phyloP scores from a whole-genome alignment of 2,797 vertebrate genomes.

The Cottoperca gobio region DNA sequence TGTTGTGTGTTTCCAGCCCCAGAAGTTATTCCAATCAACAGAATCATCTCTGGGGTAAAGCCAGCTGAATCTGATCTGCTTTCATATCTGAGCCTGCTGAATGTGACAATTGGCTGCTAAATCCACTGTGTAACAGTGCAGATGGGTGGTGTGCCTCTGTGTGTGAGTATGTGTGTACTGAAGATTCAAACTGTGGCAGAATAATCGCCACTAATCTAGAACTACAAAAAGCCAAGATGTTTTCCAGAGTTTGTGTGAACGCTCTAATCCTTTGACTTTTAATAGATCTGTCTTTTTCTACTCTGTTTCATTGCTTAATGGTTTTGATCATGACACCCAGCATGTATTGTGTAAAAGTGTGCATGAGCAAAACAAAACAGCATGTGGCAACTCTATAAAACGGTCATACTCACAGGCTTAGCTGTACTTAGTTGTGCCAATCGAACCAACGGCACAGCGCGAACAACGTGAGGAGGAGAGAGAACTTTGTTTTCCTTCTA shows the following conservation, averaged over 20 bases:
- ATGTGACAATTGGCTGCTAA: constrained; percentile 69
- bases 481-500: constrained; percentile 49
- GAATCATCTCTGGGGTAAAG: constrained; percentile 65
- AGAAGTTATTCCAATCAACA: constrained; percentile 74
- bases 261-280: constrained; percentile 46
- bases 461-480: constrained; percentile 34
- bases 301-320: constrained; percentile 63
- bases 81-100: constrained; percentile 53
- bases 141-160: constrained; percentile 42
- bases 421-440: constrained; percentile 1
- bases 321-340: constrained; percentile 41
- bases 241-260: constrained; percentile 1
- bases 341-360: constrained; percentile 35
- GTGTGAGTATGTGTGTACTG: constrained; percentile 32
- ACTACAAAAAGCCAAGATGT: constrained; percentile 35
- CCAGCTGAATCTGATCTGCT: constrained; percentile 65
- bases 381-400: constrained; percentile 53
- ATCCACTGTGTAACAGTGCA: constrained; percentile 70
- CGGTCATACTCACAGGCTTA: constrained; percentile 14
- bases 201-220: constrained; percentile 1
- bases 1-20: constrained; percentile 65
- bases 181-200: constrained; percentile 34
- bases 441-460: constrained; percentile 25
- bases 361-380: constrained; percentile 62
- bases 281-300: constrained; percentile 51